Evolutionary conservation across 53 echinoderm and acorn worm species (phyloP).

Genomic region (Actinopyga echinites): DNA sequence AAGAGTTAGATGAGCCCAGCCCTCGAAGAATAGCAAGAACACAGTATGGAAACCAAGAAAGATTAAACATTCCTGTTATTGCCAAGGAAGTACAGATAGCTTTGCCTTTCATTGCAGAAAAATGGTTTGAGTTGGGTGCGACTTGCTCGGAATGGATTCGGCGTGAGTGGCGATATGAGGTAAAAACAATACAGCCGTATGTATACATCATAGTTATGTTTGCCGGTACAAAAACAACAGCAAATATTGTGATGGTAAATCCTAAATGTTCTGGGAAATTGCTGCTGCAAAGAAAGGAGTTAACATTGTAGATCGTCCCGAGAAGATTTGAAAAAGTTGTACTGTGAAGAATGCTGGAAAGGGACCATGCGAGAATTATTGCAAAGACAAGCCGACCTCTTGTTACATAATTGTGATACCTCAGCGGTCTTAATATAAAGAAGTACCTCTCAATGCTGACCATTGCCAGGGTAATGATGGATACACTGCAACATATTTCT

Average conservation of each 20-base stretch:
- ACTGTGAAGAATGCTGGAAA: neutral
- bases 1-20: neutral
- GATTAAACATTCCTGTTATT: conserved; percentile 44
- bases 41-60: conserved; percentile 52
- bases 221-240: conserved; percentile 6
- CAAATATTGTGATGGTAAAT: neutral
- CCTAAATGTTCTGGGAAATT: conserved; percentile 24
- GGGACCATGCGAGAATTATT: neutral
- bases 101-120: conserved; percentile 1
- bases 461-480: conserved; percentile 23
- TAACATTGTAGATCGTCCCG: conserved; percentile 35
- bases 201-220: conserved; percentile 25
- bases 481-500: conserved; percentile 14
- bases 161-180: neutral
- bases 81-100: conserved; percentile 42
- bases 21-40: conserved; percentile 14
- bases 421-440: conserved; percentile 14
- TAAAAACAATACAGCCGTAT: neutral
- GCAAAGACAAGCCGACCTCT: neutral
- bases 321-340: neutral
- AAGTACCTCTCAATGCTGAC: conserved; percentile 45
- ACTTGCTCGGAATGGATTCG: conserved; percentile 22
- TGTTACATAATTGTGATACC: conserved; percentile 16
- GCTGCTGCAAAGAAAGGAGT: conserved; percentile 47
- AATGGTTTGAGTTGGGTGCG: neutral